Conservation (phyloP, 53 echinoderm and acorn worm genomes). For the Patiria pectinifera region DNA sequence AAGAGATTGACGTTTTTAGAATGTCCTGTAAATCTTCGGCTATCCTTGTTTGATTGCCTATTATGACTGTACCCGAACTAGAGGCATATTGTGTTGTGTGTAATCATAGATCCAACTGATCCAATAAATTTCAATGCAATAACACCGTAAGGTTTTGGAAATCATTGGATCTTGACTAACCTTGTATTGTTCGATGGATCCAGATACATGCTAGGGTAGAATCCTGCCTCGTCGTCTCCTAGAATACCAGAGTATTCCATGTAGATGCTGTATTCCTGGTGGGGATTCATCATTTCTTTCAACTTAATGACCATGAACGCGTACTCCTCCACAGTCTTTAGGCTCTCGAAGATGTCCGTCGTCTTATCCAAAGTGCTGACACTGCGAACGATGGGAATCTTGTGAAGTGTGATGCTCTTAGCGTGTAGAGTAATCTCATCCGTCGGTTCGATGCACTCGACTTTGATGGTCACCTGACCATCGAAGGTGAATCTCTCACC, state of each 20-base stretch:
- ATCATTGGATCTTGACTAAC: slow-evolving; percentile 52
- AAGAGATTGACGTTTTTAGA: no score
- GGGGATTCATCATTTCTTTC: slow-evolving; percentile 37
- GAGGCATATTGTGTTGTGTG: no score
- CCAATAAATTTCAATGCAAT: no score
- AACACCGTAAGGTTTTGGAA: no score
- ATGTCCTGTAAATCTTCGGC: no score
- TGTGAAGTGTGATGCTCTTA: slow-evolving; percentile 68
- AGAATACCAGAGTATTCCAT: slow-evolving; percentile 81
- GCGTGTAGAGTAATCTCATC: slow-evolving; percentile 81
- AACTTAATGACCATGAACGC: slow-evolving; percentile 79
- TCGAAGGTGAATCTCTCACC: slow-evolving; percentile 83
- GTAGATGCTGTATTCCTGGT: slow-evolving; percentile 73
- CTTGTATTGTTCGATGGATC: slow-evolving; percentile 63
- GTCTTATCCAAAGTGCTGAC: slow-evolving; percentile 33
- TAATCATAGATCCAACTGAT: no score
- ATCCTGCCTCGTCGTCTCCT: slow-evolving; percentile 75
- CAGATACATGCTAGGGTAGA: slow-evolving; percentile 83
- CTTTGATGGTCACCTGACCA: slow-evolving; percentile 71
- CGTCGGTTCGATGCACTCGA: slow-evolving; percentile 70
- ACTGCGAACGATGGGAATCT: slow-evolving; percentile 19
- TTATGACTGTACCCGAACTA: no score
- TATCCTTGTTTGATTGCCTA: no score
- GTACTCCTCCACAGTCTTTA: slow-evolving; percentile 49
- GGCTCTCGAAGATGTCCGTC: slow-evolving; percentile 28